Evolutionary conservation across 2,888 invertebrate species (phyloP).

Genomic region (Dasysyrphus albostriatus): DNA sequence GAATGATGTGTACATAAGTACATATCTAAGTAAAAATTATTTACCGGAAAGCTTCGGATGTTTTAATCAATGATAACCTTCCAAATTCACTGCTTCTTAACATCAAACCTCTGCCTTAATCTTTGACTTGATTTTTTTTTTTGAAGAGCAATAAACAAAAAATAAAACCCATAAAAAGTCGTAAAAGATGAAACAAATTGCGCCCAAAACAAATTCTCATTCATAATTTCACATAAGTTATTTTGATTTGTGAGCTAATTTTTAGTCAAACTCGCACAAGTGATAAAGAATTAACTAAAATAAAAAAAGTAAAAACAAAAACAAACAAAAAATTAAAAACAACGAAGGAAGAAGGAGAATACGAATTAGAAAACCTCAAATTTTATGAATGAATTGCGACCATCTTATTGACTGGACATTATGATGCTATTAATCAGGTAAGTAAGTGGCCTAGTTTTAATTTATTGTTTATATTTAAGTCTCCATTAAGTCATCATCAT

Average conservation of each 20-base stretch:
- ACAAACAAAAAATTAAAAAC: slow-evolving; percentile 1
- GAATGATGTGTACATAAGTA: too few species aligned
- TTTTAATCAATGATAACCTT: slow-evolving; percentile 25
- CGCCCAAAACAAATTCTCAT: slow-evolving; percentile 55
- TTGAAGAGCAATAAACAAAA: slow-evolving; percentile 34
- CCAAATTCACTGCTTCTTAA: neutral
- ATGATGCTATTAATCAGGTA: slow-evolving; percentile 75
- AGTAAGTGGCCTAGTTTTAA: slow-evolving; percentile 50
- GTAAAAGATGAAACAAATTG: slow-evolving; percentile 27
- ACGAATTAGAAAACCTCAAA: neutral
- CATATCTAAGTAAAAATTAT: too few species aligned
- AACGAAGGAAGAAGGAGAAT: slow-evolving; percentile 15
- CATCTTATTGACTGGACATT: slow-evolving; percentile 51
- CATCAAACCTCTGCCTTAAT: neutral
- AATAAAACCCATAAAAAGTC: slow-evolving; percentile 30
- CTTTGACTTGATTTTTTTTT: slow-evolving; percentile 33
- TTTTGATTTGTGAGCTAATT: slow-evolving; percentile 67
- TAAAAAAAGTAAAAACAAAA: slow-evolving; percentile 22
- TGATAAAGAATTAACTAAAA: slow-evolving; percentile 37
- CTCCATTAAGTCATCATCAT: slow-evolving; percentile 43
- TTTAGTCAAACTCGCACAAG: slow-evolving; percentile 32
- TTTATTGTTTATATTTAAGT: slow-evolving; percentile 45
- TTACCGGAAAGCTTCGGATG: neutral
- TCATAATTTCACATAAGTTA: slow-evolving; percentile 53
- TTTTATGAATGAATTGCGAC: slow-evolving; percentile 65